Percentiles rank a stretch among this genome's conserved stretches.
These are phyloP conservation scores for Odiellus spinosus DNA, from an alignment of 2,888 invertebrate species.

Conservation along the genomic window DNA sequence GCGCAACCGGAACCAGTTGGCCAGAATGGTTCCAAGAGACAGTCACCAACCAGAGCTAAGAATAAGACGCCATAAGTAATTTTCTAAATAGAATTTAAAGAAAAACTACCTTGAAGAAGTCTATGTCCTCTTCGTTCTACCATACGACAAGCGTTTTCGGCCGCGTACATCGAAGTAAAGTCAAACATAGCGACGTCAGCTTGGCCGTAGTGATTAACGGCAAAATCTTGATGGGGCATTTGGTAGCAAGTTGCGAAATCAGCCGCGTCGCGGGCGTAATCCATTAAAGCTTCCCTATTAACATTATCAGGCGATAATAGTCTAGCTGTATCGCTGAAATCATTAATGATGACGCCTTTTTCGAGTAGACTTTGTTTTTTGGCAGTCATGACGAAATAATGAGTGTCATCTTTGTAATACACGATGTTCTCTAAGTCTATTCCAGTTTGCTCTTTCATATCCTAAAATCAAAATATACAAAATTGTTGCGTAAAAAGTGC, in stretches of 20 bases:
- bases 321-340: conserved; percentile 73
- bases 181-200: conserved; percentile 98
- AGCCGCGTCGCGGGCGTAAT: conserved; percentile 87
- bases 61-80: no score
- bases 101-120: conserved; percentile 49
- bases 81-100: no score
- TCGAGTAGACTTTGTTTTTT: conserved; percentile 88
- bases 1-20: conserved; percentile 98
- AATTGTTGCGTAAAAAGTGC: no score
- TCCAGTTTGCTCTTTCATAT: conserved; percentile 68
- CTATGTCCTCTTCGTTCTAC: conserved; percentile 56
- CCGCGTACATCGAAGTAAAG: conserved; percentile 96
- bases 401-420: conserved; percentile 98
- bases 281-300: conserved; percentile 67
- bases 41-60: conserved; percentile 66
- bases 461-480: conserved; percentile 61
- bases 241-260: conserved; percentile 78
- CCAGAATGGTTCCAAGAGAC: conserved; percentile 94
- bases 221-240: conserved; percentile 76
- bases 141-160: conserved; percentile 82
- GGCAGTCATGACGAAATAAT: conserved; percentile 99
- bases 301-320: conserved; percentile 77
- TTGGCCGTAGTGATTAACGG: conserved; percentile 92
- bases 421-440: conserved; percentile 98
- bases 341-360: conserved; percentile 78